Base-by-base conservation (phyloP, 2,113 vertebrate species). In the Gadus macrocephalus region DNA sequence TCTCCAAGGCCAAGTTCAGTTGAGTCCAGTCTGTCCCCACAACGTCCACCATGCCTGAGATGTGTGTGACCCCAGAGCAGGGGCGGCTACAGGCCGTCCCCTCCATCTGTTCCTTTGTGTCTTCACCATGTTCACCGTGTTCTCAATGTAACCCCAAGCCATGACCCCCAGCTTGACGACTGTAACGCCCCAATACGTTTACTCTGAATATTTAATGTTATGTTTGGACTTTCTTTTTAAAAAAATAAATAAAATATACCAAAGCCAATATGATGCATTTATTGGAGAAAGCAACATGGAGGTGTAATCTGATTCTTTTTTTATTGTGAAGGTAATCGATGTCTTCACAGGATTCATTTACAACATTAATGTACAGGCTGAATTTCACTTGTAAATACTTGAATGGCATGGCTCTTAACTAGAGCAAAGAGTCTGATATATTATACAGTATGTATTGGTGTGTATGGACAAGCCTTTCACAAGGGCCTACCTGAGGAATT, bases 1-100 rank as follows among this genome's bases (percentile, higher is more conserved):
- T 93, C 85, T 93, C 92, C 71, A 92, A 93, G 89, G 92, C 92
- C 58, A 93, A 93, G 62, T 93, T 93, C 85, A 93, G 91, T 81
- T 93, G 90, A 93, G 83, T 49, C 42, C 42, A 73, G 55, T 1
- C 0, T 20, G 17, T 12, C 62, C 53, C 9, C 31, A 35, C 31
- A 35, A 22, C 38, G 11, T 42, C 35, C 20, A 35, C 8, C 9
- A 12, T 6, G 31, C 71, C 42, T 77, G 65, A 4, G 53, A 16
- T 65, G 49, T 55, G 28, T 19, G 17, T 58, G 53, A 66, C 31
- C 55, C 62, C n/a, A 14, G 11, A 58, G 73, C 62, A 15, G 53
- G 73, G 17, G 31, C 22, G 9, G 1, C n/a, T 49, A 11, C 6
- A 49, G 42, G 42, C 42, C 11, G 42, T 49, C 66, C 55, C 9